Conservation (phyloP, 2,113 vertebrate genomes). For the Rhegmatorhina hoffmannsi region DNA sequence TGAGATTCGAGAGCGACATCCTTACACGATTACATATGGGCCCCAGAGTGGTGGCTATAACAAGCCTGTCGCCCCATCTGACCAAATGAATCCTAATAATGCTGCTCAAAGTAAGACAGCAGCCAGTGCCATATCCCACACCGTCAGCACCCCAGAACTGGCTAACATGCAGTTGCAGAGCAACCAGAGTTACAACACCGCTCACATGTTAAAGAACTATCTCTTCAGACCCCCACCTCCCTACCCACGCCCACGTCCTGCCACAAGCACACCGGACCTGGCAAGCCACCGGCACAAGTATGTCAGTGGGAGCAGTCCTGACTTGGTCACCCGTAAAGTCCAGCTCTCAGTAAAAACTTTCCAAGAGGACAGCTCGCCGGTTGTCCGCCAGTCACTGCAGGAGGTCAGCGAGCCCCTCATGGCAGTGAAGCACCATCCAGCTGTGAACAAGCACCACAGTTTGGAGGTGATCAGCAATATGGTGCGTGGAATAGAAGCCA, state of each 20-base stretch:
- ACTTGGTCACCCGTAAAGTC: slow-evolving; percentile 92
- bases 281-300: slow-evolving; percentile 91
- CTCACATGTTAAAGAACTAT: slow-evolving; percentile 87
- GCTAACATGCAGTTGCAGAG: slow-evolving; percentile 88
- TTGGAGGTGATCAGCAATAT: slow-evolving; percentile 92
- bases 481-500: slow-evolving; percentile 87
- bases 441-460: slow-evolving; percentile 89
- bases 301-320: slow-evolving; percentile 90
- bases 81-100: slow-evolving; percentile 70
- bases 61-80: slow-evolving; percentile 73
- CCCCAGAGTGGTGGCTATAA: slow-evolving; percentile 82
- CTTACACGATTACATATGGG: slow-evolving; percentile 77
- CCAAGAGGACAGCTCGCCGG: slow-evolving; percentile 92
- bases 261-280: slow-evolving; percentile 94
- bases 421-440: slow-evolving; percentile 81
- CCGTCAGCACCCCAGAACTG: slow-evolving; percentile 93
- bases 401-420: slow-evolving; percentile 91
- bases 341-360: slow-evolving; percentile 96
- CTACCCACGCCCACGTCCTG: slow-evolving; percentile 89
- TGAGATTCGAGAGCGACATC: slow-evolving; percentile 88
- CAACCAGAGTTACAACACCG: slow-evolving; percentile 69
- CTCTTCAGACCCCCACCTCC: slow-evolving; percentile 90
- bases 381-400: slow-evolving; percentile 92
- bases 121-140: slow-evolving; percentile 91
- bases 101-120: slow-evolving; percentile 53